A percentile compares a stretch with the other conserved stretches of the same genome.
Evolutionary conservation across 2,113 vertebrate species (phyloP).

Genomic region (Zosterops hypoxanthus): DNA sequence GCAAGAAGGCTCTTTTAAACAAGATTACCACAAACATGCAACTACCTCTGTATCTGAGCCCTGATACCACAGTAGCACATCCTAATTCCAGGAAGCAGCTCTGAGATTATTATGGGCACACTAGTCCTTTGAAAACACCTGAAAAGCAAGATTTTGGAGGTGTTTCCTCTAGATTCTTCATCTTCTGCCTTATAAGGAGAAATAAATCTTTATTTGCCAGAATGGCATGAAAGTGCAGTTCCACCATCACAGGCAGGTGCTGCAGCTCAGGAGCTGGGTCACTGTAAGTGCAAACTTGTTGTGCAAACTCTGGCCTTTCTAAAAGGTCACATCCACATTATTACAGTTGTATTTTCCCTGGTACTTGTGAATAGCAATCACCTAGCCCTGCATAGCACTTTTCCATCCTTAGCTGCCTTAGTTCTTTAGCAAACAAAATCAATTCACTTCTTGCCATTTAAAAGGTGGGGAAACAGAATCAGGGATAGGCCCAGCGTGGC

Average conservation of each 20-base stretch:
- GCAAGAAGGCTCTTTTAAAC: background rate
- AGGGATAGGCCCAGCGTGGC: accelerated
- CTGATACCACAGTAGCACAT: background rate
- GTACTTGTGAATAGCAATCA: background rate
- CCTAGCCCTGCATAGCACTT: background rate
- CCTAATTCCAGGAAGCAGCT: background rate
- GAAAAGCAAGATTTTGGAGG: background rate
- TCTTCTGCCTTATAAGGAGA: background rate
- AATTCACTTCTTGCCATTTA: background rate
- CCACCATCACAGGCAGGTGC: background rate
- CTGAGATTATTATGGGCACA: accelerated
- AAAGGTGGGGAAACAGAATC: background rate
- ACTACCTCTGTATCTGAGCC: background rate
- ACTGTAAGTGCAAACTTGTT: background rate
- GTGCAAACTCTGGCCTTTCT: background rate
- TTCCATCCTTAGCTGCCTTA: background rate
- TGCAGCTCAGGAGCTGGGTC: background rate
- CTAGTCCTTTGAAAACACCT: background rate
- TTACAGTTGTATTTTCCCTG: background rate
- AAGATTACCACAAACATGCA: background rate
- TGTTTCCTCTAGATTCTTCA: background rate
- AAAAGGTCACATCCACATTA: background rate
- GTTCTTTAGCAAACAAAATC: background rate
- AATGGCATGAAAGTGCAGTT: background rate
- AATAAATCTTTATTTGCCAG: background rate